phyloP scores from a whole-genome alignment of 2,113 vertebrate species.

The Platanista minor region DNA sequence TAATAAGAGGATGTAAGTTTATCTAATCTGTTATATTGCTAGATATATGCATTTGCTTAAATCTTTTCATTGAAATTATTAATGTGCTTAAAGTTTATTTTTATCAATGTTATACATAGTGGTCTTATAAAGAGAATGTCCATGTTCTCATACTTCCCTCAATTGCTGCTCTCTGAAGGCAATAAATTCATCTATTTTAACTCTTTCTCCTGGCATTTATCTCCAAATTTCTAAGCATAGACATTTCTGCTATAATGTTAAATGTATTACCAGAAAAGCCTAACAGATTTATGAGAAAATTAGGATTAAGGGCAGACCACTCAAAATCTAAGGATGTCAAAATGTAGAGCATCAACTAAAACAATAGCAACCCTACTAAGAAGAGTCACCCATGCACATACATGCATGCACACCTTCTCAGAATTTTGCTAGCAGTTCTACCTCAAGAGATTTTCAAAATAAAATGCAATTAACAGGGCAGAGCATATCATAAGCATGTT shows the following conservation, averaged over 20 bases:
- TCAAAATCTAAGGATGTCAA: not conserved
- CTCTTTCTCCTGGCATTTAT: not conserved
- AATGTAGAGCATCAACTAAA: not conserved
- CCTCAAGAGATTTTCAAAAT: not conserved
- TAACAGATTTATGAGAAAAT: conserved; percentile 25
- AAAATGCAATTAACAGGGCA: not conserved
- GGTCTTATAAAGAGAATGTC: not conserved
- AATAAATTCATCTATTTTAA: not conserved
- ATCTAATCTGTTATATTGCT: not conserved
- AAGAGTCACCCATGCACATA: not conserved
- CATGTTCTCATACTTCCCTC: not conserved
- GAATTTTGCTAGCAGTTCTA: not conserved
- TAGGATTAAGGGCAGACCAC: not conserved
- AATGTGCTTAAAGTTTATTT: not conserved
- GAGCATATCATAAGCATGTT: not conserved
- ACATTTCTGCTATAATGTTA: conserved; percentile 7
- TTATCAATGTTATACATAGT: not conserved
- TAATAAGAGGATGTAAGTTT: not conserved
- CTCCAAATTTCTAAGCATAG: not conserved
- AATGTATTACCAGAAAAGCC: not conserved
- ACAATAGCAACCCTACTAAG: not conserved
- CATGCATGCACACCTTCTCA: not conserved
- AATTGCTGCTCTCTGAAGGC: not conserved
- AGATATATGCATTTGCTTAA: not conserved
- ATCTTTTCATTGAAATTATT: not conserved